Conservation (phyloP, 2,797 vertebrate genomes). For the Falco biarmicus region DNA sequence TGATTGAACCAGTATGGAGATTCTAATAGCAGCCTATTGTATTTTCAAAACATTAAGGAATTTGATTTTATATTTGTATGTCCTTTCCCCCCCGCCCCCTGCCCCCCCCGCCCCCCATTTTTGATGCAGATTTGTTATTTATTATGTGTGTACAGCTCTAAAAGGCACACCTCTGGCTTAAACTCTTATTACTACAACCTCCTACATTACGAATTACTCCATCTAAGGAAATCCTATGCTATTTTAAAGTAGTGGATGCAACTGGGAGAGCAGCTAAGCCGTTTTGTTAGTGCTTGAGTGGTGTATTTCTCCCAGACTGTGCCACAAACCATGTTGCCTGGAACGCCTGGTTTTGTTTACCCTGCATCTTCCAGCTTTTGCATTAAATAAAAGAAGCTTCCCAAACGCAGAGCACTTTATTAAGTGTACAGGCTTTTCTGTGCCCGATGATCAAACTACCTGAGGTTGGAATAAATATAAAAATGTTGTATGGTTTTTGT, state of each 20-base stretch:
- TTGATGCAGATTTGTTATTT: background rate
- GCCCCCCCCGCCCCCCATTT: background rate
- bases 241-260: background rate
- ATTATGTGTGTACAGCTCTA: background rate
- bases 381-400: background rate
- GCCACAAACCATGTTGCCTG: background rate
- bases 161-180: background rate
- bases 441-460: background rate
- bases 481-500: background rate
- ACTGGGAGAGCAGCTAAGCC: background rate
- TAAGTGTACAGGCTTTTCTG: background rate
- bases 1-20: background rate
- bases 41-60: background rate
- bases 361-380: background rate
- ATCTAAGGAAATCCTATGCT: background rate
- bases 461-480: background rate
- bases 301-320: background rate
- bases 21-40: background rate
- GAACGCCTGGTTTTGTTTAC: background rate
- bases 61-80: background rate
- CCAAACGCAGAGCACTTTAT: background rate
- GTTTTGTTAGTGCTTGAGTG: background rate
- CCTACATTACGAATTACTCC: background rate
- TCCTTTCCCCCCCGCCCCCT: background rate
- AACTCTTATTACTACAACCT: background rate